A percentile compares a stretch with the other conserved stretches of the same genome.
phyloP scores from a whole-genome alignment of 2,888 invertebrate species.

The Cerastoderma edule region DNA sequence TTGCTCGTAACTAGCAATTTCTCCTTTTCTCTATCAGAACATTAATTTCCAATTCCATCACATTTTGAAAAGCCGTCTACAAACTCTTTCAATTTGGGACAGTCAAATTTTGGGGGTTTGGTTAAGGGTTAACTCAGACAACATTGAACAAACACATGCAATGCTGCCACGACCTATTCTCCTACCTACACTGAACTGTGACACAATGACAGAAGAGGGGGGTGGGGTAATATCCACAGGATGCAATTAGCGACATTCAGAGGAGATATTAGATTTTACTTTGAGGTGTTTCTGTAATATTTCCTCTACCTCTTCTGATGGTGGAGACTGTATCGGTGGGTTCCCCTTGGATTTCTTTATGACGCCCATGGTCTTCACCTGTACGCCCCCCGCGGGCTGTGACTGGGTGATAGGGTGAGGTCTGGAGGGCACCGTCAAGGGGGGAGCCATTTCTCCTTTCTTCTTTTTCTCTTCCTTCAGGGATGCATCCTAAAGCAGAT shows the following conservation, averaged over 20 bases:
- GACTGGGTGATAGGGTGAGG: conserved; percentile 9
- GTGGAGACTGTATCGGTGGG: conserved; percentile 48
- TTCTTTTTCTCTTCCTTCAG: conserved; percentile 69
- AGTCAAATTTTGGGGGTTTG: too few species aligned
- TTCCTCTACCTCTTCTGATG: conserved; percentile 60
- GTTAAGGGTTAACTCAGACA: background rate
- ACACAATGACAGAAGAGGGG: conserved; percentile 4
- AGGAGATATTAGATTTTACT: conserved; percentile 43
- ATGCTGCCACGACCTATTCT: background rate
- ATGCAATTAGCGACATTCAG: conserved; percentile 22
- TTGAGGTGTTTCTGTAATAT: conserved; percentile 62
- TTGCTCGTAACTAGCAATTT: conserved; percentile 2
- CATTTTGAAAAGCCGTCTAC: too few species aligned
- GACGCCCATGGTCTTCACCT: conserved; percentile 15
- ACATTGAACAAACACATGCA: background rate
- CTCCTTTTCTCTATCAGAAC: background rate
- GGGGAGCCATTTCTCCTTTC: conserved; percentile 64
- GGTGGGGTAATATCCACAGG: conserved; percentile 3
- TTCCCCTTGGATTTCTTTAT: conserved; percentile 54
- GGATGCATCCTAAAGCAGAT: conserved; percentile 50
- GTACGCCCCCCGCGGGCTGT: conserved; percentile 22
- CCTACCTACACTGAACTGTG: conserved; percentile 8
- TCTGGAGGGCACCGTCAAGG: conserved; percentile 48
- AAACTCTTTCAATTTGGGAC: too few species aligned
- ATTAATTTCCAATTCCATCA: too few species aligned